Conservation (phyloP, 2,797 vertebrate species). For the Squalus acanthias region DNA sequence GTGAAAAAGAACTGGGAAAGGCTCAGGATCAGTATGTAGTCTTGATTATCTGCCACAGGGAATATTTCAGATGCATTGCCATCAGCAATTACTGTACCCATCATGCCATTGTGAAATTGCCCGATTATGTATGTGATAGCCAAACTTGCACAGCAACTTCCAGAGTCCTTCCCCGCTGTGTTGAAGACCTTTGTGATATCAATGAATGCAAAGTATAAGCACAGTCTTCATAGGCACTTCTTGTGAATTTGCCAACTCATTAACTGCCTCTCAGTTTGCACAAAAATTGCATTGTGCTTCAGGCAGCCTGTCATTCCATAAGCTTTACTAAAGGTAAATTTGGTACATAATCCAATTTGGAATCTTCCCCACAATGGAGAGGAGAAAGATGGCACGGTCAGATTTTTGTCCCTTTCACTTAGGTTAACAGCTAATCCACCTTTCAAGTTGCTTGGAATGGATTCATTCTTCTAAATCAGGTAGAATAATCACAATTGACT, state of each 20-base stretch:
- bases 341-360: background rate
- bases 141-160: background rate
- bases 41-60: background rate
- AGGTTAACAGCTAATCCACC: background rate
- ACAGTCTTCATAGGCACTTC: background rate
- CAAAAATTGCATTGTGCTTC: background rate
- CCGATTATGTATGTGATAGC: background rate
- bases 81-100: background rate
- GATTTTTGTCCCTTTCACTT: background rate
- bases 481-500: background rate
- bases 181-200: background rate
- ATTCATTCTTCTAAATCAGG: background rate
- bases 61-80: background rate
- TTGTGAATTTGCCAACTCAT: background rate
- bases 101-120: background rate
- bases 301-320: background rate
- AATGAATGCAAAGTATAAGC: background rate
- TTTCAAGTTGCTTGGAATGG: background rate
- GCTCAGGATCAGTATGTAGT: background rate
- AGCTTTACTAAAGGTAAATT: background rate
- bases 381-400: background rate
- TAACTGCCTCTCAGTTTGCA: background rate
- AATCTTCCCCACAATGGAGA: background rate
- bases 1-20: background rate
- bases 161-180: background rate